Base-by-base conservation (phyloP, 2,113 vertebrate species). In the Illadopsis cleaveri region DNA sequence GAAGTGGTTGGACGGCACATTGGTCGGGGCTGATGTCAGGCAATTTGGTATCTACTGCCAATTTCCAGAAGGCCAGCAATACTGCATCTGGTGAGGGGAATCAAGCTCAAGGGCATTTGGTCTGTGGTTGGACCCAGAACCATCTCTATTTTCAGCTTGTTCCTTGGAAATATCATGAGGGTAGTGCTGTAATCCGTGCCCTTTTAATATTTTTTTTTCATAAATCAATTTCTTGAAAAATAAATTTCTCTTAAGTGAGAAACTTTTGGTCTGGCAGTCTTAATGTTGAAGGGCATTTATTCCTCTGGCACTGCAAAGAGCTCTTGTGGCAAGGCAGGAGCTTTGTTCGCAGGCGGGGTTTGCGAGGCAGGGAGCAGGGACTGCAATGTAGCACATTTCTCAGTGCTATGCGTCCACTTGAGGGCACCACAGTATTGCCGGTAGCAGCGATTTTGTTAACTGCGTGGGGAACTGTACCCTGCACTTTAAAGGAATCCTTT, bases 381-480 rank as follows among this genome's bases (percentile, higher is more conserved):
- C 13, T 0, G 22, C 64, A 7, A 2, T 27, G 25, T 0, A 16
- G 35, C 12, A 10, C 2, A 0, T 35, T 57, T 48, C 57, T 21
- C 14, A 21, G 73, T 22, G 51, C 5, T 80, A 22, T 84, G 30
- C 31, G 22, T 70, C 96, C 96, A 95, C 96, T 84, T 78, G 96
- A 94, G 94, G 97, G 96, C 97, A 95, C 77, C 70, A 65, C 20
- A 23, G 71, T 0, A 66, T 30, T 57, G 35, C 35, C 0, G 4
- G 40, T 9, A 25, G 82, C 15, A 18, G 38, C 27, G 22, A 7
- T 69, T 40, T 33, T 23, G 8, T 35, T 10, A 12, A 53, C 10
- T 28, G 33, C 4, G 0, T 1, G 5, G 4, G 21, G 56, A 53
- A 15, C 16, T 4, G 2, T 25, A 35, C 15, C 18, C 35, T 70